Conservation (phyloP, 2,797 vertebrate species). For the Ptychadena robeensis region DNA sequence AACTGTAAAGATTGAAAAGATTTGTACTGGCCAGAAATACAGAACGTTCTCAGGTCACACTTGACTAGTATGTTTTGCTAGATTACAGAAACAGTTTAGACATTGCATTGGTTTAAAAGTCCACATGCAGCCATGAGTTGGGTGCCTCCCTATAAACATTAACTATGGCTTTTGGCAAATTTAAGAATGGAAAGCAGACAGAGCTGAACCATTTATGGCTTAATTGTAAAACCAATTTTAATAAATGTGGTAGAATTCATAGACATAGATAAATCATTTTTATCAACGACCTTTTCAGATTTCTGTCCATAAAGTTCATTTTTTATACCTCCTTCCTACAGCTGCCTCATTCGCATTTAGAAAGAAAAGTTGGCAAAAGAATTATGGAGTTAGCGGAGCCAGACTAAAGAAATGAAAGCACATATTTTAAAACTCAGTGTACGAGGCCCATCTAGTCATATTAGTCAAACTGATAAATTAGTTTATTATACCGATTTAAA, state of each 20-base stretch:
- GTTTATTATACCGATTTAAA: conserved; percentile 1
- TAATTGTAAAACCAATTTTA: conserved; percentile 6
- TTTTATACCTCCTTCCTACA: conserved; percentile 23
- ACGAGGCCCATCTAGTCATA: neutral
- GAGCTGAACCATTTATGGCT: neutral
- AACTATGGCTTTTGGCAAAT: neutral
- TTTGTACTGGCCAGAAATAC: neutral
- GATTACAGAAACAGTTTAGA: neutral
- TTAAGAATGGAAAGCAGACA: neutral
- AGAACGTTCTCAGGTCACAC: conserved; percentile 3
- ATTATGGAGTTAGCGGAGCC: neutral
- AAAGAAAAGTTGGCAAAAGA: neutral
- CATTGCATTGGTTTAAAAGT: neutral
- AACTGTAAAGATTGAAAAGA: neutral
- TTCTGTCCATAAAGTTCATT: conserved; percentile 21
- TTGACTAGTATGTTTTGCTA: neutral
- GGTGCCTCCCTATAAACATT: neutral
- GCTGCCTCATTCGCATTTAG: neutral
- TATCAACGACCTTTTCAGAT: conserved; percentile 55
- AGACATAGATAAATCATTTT: conserved; percentile 65
- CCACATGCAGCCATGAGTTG: neutral
- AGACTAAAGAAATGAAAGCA: neutral
- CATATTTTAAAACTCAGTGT: neutral
- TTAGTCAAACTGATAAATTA: neutral
- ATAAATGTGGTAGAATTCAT: conserved; percentile 51